Percentiles rank a stretch among this genome's conserved stretches.
Evolutionary conservation across 2,113 vertebrate species (phyloP).

Genomic region (Peromyscus polionotus): DNA sequence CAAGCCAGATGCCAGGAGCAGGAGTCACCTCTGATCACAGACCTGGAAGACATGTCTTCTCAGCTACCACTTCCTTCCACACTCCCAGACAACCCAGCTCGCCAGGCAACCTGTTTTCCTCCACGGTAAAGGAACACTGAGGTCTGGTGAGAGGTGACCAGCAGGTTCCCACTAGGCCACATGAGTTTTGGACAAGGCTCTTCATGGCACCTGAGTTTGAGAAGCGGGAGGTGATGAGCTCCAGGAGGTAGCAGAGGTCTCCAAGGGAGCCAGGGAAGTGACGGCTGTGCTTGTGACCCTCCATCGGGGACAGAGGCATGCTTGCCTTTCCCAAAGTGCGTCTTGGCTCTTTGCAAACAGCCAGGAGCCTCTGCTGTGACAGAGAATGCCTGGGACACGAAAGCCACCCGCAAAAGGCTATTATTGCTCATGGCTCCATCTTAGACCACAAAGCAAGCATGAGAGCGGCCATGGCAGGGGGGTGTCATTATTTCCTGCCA

Average conservation of each 20-base stretch:
- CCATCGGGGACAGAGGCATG: neutral
- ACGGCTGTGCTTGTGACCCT: neutral
- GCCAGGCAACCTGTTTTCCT: neutral
- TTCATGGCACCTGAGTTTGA: neutral
- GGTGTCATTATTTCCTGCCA: neutral
- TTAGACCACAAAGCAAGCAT: neutral
- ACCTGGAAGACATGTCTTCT: neutral
- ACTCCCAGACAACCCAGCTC: neutral
- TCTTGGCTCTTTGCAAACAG: neutral
- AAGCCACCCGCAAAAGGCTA: neutral
- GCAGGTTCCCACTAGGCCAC: too few relatives aligned
- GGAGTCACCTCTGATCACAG: neutral
- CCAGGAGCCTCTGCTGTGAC: too few relatives aligned
- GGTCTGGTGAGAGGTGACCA: neutral
- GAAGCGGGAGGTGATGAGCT: neutral
- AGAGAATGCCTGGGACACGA: neutral
- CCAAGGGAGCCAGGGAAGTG: too few relatives aligned
- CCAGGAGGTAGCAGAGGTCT: neutral
- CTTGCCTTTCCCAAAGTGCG: neutral
- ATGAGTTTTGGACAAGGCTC: neutral
- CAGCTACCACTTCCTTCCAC: accelerated
- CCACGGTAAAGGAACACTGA: neutral
- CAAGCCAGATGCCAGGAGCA: neutral
- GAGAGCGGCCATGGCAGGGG: neutral
- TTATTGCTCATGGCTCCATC: neutral